Evolutionary conservation across 2,113 vertebrate genomes (phyloP).

Genomic region (Campylomormyrus tamandua): DNA sequence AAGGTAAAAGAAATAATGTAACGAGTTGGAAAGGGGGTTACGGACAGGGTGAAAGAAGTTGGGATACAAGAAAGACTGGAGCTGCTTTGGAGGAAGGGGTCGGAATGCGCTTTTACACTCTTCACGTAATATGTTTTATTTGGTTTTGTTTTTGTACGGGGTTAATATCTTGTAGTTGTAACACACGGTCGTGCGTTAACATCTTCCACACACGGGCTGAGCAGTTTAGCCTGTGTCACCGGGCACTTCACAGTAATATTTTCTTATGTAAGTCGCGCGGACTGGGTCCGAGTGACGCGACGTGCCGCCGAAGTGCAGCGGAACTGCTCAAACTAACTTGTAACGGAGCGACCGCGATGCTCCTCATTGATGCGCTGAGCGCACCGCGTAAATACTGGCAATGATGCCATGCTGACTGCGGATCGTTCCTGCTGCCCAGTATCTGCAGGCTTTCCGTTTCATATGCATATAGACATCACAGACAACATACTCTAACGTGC

Average conservation of each 20-base stretch:
- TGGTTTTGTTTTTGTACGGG: not conserved
- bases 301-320: not conserved
- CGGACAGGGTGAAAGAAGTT: constrained; percentile 65
- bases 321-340: not conserved
- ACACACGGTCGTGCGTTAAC: not conserved
- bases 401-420: not conserved
- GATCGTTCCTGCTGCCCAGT: not conserved
- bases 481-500: not conserved
- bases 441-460: not conserved
- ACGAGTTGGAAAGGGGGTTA: constrained; percentile 48
- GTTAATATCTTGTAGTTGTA: not conserved
- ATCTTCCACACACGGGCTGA: not conserved
- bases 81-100: constrained; percentile 29
- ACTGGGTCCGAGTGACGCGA: not conserved
- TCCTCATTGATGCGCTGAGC: not conserved
- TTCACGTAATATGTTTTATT: constrained; percentile 6
- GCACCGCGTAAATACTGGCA: not conserved
- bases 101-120: constrained; percentile 30
- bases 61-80: constrained; percentile 53
- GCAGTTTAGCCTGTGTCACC: not conserved
- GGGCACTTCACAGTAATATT: not conserved
- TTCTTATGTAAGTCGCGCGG: not conserved
- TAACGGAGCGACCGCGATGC: not conserved
- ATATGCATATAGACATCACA: not conserved
- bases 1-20: constrained; percentile 65